Evolutionary conservation across 2,888 invertebrate genomes (phyloP), one percentile per base, ranked within the genome.

Genomic region (Sarcophaga variegata): DNA sequence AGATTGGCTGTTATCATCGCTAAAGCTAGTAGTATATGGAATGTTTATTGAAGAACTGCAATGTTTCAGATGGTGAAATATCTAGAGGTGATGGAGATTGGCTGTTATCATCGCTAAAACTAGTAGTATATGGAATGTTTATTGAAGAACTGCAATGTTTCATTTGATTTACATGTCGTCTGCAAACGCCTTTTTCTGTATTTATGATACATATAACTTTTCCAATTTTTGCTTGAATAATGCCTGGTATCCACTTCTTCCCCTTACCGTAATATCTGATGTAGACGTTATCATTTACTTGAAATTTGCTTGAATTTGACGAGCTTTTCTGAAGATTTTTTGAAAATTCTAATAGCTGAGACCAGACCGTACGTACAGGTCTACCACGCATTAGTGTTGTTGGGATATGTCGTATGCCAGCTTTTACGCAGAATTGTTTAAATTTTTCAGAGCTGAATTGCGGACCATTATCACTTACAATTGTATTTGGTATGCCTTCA

Each of bases 361-460:
- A 8, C 74, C 11, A 84, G 64, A 2, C 83, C 83, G 25, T 87
- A 84, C 5, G 78, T 22, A 86, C 14, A 86, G 82, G 17, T 89
- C 88, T 22, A 22, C 22, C 22, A 75, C 88, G 86, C 54, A 87
- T 90, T 17, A 89, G 88, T 17, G 89, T 86, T 27, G 88, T 88
- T 25, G 89, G 89, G 11, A 89, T 49, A 74, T 90, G 89, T 59
- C 88, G 86, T 20, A 91, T 90, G n/a, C 89, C 89, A 66, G 88
- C 85, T 63, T 74, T 69, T 4, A 64, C 85, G 88, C 88, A 88
- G 22, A 22, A 22, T 22, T 22, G 22, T 22, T 88, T 8, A 72
- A 81, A 45, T 81, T 76, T 37, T 78, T 87, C 22, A 92, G 88
- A 25, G 92, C 1, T 27, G 76, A n/a, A 77, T 17, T 81, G 22